Conservation (phyloP, 2,888 invertebrate genomes). For the Papilio protenor region DNA sequence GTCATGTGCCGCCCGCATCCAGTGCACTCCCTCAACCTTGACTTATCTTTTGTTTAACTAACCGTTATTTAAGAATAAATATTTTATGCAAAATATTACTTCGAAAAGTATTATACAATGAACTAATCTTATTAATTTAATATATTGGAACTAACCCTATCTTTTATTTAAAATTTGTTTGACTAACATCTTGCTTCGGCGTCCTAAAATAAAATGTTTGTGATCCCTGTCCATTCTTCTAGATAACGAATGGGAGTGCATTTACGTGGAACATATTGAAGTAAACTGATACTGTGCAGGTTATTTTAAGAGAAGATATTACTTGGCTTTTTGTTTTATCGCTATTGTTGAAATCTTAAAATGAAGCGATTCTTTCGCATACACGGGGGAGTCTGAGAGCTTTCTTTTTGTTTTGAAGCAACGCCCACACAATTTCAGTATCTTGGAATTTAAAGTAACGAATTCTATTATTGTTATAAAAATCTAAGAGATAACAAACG, state of each 20-base stretch:
- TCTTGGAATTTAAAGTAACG: slow-evolving; percentile 20
- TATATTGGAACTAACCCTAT: background rate
- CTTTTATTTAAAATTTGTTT: background rate
- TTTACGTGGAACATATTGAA: slow-evolving; percentile 3
- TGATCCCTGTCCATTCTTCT: background rate
- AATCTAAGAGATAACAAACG: background rate
- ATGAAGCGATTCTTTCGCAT: slow-evolving; percentile 35
- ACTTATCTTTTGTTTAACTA: too few species aligned
- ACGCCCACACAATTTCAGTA: slow-evolving; percentile 20
- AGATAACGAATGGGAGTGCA: slow-evolving; percentile 2
- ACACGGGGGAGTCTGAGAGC: slow-evolving; percentile 23
- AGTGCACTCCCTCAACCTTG: too few species aligned
- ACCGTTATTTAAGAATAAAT: too few species aligned
- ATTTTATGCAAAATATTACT: too few species aligned
- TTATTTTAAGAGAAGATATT: slow-evolving; percentile 17
- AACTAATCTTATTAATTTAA: background rate
- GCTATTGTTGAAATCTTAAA: slow-evolving; percentile 35
- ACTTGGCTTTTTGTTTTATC: slow-evolving; percentile 38
- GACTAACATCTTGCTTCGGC: background rate
- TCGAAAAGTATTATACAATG: background rate
- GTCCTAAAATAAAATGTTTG: background rate
- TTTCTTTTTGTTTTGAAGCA: slow-evolving; percentile 26
- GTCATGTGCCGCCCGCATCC: too few species aligned
- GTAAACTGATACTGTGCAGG: slow-evolving; percentile 3
- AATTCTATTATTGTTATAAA: background rate